Base-by-base conservation (phyloP, 2,113 vertebrate species). In the Xiphophorus maculatus region DNA sequence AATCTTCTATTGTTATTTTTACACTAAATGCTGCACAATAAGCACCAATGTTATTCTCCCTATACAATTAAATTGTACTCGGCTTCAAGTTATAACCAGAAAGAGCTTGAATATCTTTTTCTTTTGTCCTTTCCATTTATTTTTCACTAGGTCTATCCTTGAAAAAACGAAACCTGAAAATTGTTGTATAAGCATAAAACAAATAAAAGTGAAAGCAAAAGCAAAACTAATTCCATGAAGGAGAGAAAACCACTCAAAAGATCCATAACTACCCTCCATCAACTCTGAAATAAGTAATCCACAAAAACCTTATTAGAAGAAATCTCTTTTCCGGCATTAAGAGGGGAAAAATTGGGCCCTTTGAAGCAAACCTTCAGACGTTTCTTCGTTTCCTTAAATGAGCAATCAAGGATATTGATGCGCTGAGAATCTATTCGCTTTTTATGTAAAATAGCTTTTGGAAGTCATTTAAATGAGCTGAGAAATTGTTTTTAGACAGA, bases 351-450 rank as follows among this genome's bases (percentile, higher is more conserved):
- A 77, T 61, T 63, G n/a, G 35, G 35, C 10, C 42, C 66, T 74
- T 60, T 72, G 32, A 73, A 76, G 67, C 62, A 71, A 77, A 75
- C 72, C 80, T 67, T 37, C 30, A 71, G 30, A 60, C 73, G 63
- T 73, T 83, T 67, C 69, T 40, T n/a, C 74, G 28, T 70, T 71
- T 63, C 19, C 66, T 63, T 10, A 81, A 84, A 87, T 58, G 74
- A 74, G 76, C 78, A 88, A 87, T 87, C 88, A 82, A 69, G 33
- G 35, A 29, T 74, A 76, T 79, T 79, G 84, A 89, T 82, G 84
- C 70, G 83, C 62, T 77, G 72, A 73, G 61, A 76, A 44, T 71
- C 61, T 5, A 5, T 42, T 32, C 13, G 22, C 48, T 35, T 77
- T 74, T 77, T 33, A 51, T 58, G 51, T 77, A 61, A 81, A 81